These are phyloP conservation scores for Orthonychiurus folsomi DNA, from an alignment of 2,888 invertebrate genomes.

Conservation along the genomic window DNA sequence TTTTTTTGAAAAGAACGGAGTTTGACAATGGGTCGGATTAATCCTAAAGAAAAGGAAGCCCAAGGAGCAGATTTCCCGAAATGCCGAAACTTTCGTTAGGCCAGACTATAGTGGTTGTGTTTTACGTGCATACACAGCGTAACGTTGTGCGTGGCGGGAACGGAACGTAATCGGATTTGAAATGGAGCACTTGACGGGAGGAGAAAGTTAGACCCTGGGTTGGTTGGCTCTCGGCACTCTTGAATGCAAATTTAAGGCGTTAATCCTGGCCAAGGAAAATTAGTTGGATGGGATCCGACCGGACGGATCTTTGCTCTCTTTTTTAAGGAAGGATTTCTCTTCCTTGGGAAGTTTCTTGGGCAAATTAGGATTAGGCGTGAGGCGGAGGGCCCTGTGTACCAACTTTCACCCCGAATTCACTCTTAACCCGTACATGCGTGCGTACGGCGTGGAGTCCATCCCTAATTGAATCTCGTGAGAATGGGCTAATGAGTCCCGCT, in stretches of 20 bases:
- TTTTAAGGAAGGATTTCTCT: too few relatives aligned
- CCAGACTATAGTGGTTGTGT: too few relatives aligned
- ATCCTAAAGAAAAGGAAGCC: not conserved
- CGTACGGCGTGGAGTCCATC: not conserved
- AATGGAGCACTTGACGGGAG: not conserved
- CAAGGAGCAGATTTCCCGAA: not conserved
- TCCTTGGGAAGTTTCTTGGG: too few relatives aligned
- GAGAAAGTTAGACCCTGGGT: not conserved
- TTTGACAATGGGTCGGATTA: not conserved
- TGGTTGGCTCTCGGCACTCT: too few relatives aligned
- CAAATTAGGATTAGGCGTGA: too few relatives aligned
- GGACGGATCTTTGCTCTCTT: too few relatives aligned
- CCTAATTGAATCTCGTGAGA: not conserved
- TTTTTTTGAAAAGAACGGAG: not conserved
- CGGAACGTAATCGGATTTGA: not conserved
- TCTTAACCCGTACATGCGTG: not conserved
- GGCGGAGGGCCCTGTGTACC: too few relatives aligned
- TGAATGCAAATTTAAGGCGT: not conserved
- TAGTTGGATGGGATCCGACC: too few relatives aligned
- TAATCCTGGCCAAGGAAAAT: not conserved
- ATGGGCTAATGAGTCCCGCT: not conserved
- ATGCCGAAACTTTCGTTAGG: not conserved
- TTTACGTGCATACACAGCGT: too few relatives aligned
- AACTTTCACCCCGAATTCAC: not conserved
- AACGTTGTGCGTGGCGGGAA: not conserved